Evolutionary conservation across 2,113 vertebrate genomes (phyloP), one percentile per base, ranked within the genome.

Genomic region (Desmodus rotundus): DNA sequence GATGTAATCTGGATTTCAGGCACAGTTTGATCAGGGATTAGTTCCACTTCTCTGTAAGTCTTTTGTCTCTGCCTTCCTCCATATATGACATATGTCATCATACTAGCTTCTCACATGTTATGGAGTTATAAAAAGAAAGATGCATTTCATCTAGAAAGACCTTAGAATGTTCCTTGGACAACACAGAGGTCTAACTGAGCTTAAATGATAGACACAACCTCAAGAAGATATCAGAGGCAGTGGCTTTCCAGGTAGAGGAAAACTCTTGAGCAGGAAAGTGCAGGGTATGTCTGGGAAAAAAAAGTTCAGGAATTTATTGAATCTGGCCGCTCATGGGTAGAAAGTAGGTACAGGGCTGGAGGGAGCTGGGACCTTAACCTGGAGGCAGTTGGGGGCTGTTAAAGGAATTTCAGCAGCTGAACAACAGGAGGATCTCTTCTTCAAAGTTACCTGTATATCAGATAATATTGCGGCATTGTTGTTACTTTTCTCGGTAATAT

Each of bases 81-180:
- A 0, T 3, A n/a, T 45, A 4, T 94, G 68, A 90, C 63, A 24
- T 85, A 43, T 7, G 38, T 87, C 74, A 85, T 78, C 81, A 83
- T 41, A 33, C 61, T 41, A 24, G 15, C 91, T 92, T 83, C 63
- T 85, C 20, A 67, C 31, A 6, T 73, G 38, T 50, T 90, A 9
- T 10, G 6, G 38, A 80, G 38, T 38, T 89, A 17, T 52, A 31
- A 73, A 87, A 95, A 74, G 89, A 78, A 94, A 94, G 52, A 73
- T 84, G 8, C 41, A 31, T 65, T 76, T 81, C 87, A 81, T 28
- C 33, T 65, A 72, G 65, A 89, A 89, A 72, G n/a, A 73, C 28
- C 38, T 80, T 76, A 65, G 19, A 72, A 82, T 41, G 4, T 85
- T 93, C 65, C 67, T 22, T 74, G 36, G 63, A 70, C 61, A 94